phyloP scores from a whole-genome alignment of 1,140 invertebrate genomes.

The Acromyrmex charruanus region DNA sequence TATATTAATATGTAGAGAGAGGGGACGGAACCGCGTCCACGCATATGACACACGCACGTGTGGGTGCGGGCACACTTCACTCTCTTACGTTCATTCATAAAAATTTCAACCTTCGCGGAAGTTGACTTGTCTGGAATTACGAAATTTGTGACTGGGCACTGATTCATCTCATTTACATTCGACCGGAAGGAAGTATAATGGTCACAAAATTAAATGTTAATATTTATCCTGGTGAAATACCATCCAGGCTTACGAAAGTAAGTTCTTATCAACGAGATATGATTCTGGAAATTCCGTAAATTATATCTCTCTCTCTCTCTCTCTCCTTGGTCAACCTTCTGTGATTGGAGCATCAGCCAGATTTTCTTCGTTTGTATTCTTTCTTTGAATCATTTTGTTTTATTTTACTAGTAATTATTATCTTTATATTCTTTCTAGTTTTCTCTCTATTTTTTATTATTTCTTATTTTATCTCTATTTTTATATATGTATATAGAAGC shows the following conservation, averaged over 20 bases:
- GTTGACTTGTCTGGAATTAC: slow-evolving; percentile 36
- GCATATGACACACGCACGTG: slow-evolving; percentile 64
- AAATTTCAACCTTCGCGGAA: slow-evolving; percentile 70
- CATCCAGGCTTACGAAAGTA: background rate
- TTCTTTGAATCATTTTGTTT: no score
- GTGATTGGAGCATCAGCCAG: no score
- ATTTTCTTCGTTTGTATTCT: no score
- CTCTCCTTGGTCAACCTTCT: no score
- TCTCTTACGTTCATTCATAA: slow-evolving; percentile 74
- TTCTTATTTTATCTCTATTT: no score
- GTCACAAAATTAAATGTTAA: background rate
- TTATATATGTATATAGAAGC: no score
- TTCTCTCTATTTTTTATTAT: no score
- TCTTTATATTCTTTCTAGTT: no score
- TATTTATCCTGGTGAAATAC: background rate
- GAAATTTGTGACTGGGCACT: slow-evolving; percentile 58
- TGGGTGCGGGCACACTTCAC: background rate
- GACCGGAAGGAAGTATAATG: background rate
- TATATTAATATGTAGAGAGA: background rate
- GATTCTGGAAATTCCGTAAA: slow-evolving; percentile 6
- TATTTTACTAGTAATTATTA: no score
- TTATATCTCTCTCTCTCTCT: background rate
- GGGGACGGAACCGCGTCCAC: slow-evolving; percentile 62
- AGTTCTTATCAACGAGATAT: background rate
- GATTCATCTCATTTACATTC: slow-evolving; percentile 54